Base-by-base conservation (phyloP, 2,113 vertebrate genomes). In the Haliaeetus leucogaster region DNA sequence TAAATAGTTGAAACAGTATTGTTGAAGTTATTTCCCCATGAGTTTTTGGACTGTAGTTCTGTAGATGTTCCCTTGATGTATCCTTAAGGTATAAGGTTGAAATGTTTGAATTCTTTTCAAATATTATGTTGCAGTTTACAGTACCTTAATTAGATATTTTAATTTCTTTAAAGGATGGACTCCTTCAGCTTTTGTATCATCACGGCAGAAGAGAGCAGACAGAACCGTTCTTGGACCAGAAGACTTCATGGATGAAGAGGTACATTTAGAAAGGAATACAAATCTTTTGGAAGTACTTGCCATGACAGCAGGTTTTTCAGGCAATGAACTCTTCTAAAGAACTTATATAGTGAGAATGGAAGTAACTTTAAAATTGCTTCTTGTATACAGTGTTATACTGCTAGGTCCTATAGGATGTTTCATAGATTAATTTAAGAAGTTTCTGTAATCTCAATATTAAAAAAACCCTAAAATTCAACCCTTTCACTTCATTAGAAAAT, bases 211-310 rank as follows among this genome's bases (percentile, higher is more conserved):
- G 89, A 99, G 99, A 97, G 98, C 98, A 45, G 99, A 98, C 26
- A 98, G 94, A 83, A 98, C 98, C 1, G 10, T 97, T 79, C 92
- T 97, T 86, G 97, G 98, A 61, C 99, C 99, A 2, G 99, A 99
- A 90, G 99, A 99, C 80, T 99, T 99, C 94, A 99, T 99, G 99
- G 99, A 99, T 76, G 99, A 99, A 82, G 99, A 99, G 98, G 99
- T 99, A 91, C 80, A 79, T 94, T 30, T 72, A 16, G 47, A 82
- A 76, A 85, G 47, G 25, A 65, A 30, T 72, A n/a, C 11, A 71
- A 48, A 32, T 43, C 26, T 76, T 84, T 14, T 47, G 13, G 27
- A 20, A 74, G 29, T 67, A 63, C 34, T 84, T 89, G 25, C 21
- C 11, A 7, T 40, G 71, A 27, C 52, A 85, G 26, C 17, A 45